phyloP scores from a whole-genome alignment of 2,113 vertebrate genomes.

The Anolis carolinensis region DNA sequence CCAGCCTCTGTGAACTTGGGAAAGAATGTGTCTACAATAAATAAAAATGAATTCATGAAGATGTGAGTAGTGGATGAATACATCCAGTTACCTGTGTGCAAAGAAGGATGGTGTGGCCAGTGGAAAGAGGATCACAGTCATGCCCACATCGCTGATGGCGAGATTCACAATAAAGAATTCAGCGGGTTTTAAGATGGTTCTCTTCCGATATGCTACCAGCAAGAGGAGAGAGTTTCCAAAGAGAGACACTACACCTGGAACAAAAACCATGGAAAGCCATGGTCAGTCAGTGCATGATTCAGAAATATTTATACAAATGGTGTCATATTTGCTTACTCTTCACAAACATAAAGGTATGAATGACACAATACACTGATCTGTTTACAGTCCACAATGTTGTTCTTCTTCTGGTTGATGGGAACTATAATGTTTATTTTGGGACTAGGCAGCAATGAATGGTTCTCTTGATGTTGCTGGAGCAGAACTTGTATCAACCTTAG shows the following conservation, averaged over 20 bases:
- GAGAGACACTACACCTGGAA: slow-evolving; percentile 70
- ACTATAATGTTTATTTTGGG: background rate
- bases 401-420: background rate
- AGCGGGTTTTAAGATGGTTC: slow-evolving; percentile 83
- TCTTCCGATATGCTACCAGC: slow-evolving; percentile 84
- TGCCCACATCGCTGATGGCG: slow-evolving; percentile 85
- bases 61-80: background rate
- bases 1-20: background rate
- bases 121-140: slow-evolving; percentile 82
- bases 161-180: slow-evolving; percentile 88
- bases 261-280: background rate
- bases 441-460: no score
- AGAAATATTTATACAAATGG: background rate
- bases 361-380: background rate
- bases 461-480: background rate
- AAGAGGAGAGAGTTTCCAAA: slow-evolving; percentile 82
- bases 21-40: background rate
- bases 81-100: slow-evolving; percentile 79
- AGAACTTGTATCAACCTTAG: background rate
- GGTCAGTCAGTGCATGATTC: background rate
- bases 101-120: slow-evolving; percentile 82
- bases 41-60: no score
- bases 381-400: background rate
- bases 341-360: background rate
- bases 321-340: background rate